Percentiles rank a stretch among this genome's conserved stretches.
Evolutionary conservation across 2,888 invertebrate genomes (phyloP).

Genomic region (Escarpia spicata): DNA sequence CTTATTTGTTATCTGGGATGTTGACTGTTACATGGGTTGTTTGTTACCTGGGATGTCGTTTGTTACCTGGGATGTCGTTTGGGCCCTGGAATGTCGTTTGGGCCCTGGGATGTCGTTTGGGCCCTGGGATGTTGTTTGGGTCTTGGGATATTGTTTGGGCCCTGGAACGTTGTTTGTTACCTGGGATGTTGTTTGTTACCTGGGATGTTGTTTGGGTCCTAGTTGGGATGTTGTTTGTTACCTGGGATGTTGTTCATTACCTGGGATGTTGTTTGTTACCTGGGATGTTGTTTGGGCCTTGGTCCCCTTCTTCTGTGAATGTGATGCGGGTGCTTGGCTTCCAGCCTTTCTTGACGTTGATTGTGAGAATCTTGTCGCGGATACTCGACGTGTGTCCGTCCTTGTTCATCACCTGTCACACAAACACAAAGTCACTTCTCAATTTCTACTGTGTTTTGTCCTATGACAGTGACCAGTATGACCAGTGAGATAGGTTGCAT

Average conservation of each 20-base stretch:
- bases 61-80: constrained; percentile 64
- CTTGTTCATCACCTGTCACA: constrained; percentile 65
- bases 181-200: constrained; percentile 66
- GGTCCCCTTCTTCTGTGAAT: constrained; percentile 66
- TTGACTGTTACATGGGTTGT: no score
- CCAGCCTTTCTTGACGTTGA: constrained; percentile 66
- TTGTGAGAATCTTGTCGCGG: constrained; percentile 65
- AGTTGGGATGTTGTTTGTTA: no score
- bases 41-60: neutral
- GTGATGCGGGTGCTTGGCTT: constrained; percentile 64
- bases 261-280: constrained; percentile 46
- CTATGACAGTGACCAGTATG: no score
- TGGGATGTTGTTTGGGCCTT: constrained; percentile 66
- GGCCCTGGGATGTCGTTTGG: no score
- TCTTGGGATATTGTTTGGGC: constrained; percentile 45
- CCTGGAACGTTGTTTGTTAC: constrained; percentile 43
- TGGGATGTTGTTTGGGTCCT: constrained; percentile 43
- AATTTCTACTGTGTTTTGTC: neutral
- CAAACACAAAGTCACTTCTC: neutral
- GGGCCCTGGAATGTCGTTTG: constrained; percentile 56
- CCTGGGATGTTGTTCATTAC: neutral
- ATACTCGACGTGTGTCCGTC: constrained; percentile 66
- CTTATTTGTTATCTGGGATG: no score
- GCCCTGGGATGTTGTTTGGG: no score
- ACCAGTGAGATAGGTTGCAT: no score